Base-by-base conservation (phyloP, 2,113 vertebrate species). In the Falco punctatus region DNA sequence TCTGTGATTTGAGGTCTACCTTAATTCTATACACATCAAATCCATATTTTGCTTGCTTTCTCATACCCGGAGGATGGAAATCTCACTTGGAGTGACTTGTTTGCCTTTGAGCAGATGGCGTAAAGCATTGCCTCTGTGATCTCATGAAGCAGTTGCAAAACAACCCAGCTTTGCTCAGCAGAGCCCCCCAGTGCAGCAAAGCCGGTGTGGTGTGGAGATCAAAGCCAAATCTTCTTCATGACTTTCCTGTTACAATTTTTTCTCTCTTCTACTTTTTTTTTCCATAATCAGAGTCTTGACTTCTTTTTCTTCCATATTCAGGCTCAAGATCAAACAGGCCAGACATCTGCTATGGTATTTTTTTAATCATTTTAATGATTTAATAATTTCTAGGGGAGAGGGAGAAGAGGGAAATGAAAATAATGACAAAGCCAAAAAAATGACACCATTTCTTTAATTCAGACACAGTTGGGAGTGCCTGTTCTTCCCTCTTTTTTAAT, bases 321-420 rank as follows among this genome's bases (percentile, higher is more conserved):
- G 86, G 49, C 94, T 88, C 10, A 15, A 98, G 98, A 98, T 98
- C 98, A 98, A 98, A 98, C 97, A 96, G 86, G 62, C 88, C 89
- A 59, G 91, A 98, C 97, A 98, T 98, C 97, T 98, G 97, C 96
- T 97, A 94, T 14, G n/a, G 77, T 86, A 94, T 90, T 93, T 95
- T 81, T 92, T 24, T 24, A 83, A 83, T 95, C 21, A 95, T 96
- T 93, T 61, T 77, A 96, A 91, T 96, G 91, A 94, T 96, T 97
- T 96, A 80, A 86, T 97, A 91, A 96, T 97, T 97, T 96, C 91
- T 87, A 70, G 46, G 66, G 73, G 79, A 83, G 89, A 86, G 46
- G 88, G 40, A 93, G 79, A 88, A 88, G 70, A 92, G 80, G 54
- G 86, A 94, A 97, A 92, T 94, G 52, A 96, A 96, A 97, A 96